Conservation (phyloP, 2,113 vertebrate genomes). For the Pardalotus punctatus region DNA sequence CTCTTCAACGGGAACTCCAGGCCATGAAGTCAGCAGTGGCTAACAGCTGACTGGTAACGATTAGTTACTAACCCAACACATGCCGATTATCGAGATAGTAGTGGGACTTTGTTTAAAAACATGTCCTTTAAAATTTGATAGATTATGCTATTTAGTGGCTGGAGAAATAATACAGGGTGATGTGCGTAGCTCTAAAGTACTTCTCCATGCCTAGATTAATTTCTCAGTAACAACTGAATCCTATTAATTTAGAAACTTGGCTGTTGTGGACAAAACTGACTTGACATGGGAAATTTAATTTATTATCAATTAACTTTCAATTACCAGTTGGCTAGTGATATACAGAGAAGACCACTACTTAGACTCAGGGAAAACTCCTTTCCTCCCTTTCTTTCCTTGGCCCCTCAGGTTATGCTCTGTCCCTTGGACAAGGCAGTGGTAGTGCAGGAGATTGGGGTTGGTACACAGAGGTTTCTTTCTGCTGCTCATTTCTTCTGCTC, state of each 20-base stretch:
- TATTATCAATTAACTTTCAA: neutral
- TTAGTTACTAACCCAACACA: neutral
- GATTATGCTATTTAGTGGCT: neutral
- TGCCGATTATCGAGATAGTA: neutral
- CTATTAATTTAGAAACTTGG: neutral
- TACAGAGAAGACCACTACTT: neutral
- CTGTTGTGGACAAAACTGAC: neutral
- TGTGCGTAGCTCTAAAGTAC: neutral
- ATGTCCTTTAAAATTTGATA: neutral
- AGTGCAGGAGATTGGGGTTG: neutral
- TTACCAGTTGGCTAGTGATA: neutral
- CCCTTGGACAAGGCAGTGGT: neutral
- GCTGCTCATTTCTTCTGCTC: neutral
- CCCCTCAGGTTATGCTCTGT: neutral
- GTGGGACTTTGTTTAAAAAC: neutral
- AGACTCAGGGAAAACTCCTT: neutral
- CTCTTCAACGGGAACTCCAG: neutral
- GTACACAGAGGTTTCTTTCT: neutral
- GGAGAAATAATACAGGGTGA: neutral
- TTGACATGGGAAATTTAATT: neutral
- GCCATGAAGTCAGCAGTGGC: neutral
- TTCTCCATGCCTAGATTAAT: neutral
- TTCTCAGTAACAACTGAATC: neutral
- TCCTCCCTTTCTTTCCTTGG: neutral
- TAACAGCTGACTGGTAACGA: neutral